Evolutionary conservation across 2,888 invertebrate genomes (phyloP).

Genomic region (Ophioninae sp.): DNA sequence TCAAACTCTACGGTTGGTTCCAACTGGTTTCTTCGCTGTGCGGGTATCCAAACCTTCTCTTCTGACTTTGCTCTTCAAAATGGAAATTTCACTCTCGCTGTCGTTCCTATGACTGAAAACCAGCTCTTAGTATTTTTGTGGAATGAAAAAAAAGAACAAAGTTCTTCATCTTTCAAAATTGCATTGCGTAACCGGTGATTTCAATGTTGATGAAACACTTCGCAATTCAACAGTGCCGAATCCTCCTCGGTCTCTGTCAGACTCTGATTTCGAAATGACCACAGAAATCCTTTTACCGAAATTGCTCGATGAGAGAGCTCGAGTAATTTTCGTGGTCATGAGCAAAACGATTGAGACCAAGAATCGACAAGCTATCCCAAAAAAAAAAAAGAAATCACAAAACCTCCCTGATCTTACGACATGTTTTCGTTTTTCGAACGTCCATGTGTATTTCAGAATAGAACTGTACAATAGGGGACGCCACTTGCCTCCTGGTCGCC

Average conservation of each 20-base stretch:
- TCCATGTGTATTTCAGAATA: not conserved
- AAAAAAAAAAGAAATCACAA: not conserved
- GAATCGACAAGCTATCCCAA: not conserved
- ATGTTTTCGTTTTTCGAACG: not conserved
- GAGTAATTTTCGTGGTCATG: not conserved
- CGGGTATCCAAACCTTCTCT: too few relatives aligned
- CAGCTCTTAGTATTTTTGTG: not conserved
- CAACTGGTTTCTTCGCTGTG: not conserved
- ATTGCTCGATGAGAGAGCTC: not conserved
- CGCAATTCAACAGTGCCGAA: constrained; percentile 50
- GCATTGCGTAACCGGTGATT: constrained; percentile 34
- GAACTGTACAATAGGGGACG: not conserved
- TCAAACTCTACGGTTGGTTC: not conserved
- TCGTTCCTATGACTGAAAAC: not conserved
- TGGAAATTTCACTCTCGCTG: not conserved
- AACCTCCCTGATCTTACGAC: not conserved
- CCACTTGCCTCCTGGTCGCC: not conserved
- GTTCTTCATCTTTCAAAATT: constrained; percentile 9
- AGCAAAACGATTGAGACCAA: not conserved
- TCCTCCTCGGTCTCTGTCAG: not conserved
- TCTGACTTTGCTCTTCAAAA: too few relatives aligned
- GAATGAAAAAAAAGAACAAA: not conserved
- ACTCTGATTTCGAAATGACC: not conserved
- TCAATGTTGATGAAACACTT: constrained; percentile 54
- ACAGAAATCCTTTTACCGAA: not conserved